These are phyloP conservation scores for Excalfactoria chinensis DNA, from an alignment of 2,113 vertebrate species.

Conservation along the genomic window DNA sequence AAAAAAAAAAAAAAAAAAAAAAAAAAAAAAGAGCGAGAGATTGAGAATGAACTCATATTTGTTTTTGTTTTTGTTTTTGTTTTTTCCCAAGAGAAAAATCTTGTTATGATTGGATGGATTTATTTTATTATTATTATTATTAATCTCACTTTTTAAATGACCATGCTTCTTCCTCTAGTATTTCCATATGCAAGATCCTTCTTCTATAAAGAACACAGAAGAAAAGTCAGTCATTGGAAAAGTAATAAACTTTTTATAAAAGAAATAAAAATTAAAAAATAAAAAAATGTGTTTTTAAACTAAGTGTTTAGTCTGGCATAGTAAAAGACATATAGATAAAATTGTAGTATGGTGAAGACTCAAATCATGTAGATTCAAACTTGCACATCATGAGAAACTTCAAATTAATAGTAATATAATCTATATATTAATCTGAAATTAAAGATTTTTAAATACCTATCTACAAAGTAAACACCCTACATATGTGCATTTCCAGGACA, in stretches of 20 bases:
- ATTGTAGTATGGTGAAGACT: background rate
- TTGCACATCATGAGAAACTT: background rate
- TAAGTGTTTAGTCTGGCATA: background rate
- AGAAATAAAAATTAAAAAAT: too few relatives aligned
- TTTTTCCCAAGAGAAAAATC: background rate
- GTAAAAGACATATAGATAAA: background rate
- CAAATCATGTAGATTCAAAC: background rate
- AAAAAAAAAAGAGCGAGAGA: background rate
- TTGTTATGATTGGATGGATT: background rate
- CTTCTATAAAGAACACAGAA: background rate
- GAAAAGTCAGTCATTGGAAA: background rate
- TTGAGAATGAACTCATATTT: background rate
- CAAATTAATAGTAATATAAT: background rate
- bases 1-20: background rate
- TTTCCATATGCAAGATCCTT: background rate
- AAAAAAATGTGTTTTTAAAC: too few relatives aligned
- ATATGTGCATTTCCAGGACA: background rate
- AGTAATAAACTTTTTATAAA: accelerated
- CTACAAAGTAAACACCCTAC: background rate
- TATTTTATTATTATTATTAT: background rate
- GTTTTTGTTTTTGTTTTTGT: background rate
- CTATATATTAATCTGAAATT: background rate
- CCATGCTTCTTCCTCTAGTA: background rate
- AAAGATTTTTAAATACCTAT: background rate
- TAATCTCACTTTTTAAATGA: background rate